These are phyloP conservation scores for Dipodomys ordii DNA, from an alignment of 2,113 vertebrate genomes.

Conservation along the genomic window DNA sequence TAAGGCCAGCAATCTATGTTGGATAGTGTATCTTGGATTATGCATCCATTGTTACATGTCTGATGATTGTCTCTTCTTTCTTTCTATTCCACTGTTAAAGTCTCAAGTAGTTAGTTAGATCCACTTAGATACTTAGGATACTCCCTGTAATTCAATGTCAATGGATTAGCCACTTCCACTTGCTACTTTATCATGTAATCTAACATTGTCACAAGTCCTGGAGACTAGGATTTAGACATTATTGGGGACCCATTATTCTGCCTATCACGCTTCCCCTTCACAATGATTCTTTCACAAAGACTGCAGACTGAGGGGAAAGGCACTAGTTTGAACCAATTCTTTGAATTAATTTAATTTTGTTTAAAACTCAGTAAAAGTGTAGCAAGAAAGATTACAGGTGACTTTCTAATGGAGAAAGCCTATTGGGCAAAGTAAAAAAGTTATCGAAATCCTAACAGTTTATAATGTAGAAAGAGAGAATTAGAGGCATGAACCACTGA, in stretches of 20 bases:
- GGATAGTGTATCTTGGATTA: not conserved
- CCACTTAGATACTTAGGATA: not conserved
- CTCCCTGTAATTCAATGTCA: not conserved
- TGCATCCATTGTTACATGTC: not conserved
- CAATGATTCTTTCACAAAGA: not conserved
- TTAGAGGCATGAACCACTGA: not conserved
- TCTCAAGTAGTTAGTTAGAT: not conserved
- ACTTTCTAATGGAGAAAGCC: not conserved
- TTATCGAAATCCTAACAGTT: not conserved
- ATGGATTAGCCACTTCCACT: not conserved
- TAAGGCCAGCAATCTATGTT: not conserved
- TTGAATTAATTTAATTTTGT: not conserved
- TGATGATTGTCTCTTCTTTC: not conserved
- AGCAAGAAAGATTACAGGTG: not conserved
- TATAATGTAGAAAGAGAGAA: slow-evolving; percentile 1
- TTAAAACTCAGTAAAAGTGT: not conserved
- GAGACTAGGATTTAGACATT: not conserved
- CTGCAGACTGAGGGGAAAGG: not conserved
- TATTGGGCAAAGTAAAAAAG: not conserved
- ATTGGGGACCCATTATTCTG: not conserved
- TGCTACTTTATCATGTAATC: not conserved
- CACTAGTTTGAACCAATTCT: not conserved
- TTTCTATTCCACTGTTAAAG: not conserved
- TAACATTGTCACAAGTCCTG: not conserved
- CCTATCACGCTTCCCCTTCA: not conserved